phyloP scores from a whole-genome alignment of 2,888 invertebrate species.

The Tanaodytes sp. region DNA sequence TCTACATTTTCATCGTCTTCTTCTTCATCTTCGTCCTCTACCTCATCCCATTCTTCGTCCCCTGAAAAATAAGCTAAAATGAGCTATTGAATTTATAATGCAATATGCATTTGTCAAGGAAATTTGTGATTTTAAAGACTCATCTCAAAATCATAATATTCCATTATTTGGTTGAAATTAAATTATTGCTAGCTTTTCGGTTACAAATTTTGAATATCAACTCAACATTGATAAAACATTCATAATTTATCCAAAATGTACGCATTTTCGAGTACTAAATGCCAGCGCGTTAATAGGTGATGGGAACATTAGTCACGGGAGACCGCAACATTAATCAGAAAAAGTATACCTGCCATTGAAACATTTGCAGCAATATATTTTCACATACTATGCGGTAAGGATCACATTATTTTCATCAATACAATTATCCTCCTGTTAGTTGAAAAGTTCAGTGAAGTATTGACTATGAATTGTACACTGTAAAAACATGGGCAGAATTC shows the following conservation, averaged over 20 bases:
- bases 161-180: too few relatives aligned
- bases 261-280: conserved; percentile 30
- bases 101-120: conserved; percentile 44
- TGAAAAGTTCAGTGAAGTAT: too few relatives aligned
- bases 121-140: conserved; percentile 32
- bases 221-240: too few relatives aligned
- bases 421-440: too few relatives aligned
- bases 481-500: too few relatives aligned
- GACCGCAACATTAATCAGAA: conserved; percentile 63
- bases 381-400: too few relatives aligned
- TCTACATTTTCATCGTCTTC: conserved; percentile 68
- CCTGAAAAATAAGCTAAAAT: conserved; percentile 59
- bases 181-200: too few relatives aligned
- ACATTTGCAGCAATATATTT: background rate
- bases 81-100: conserved; percentile 47
- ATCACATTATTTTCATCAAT: too few relatives aligned
- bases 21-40: conserved; percentile 63
- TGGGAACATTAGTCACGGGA: conserved; percentile 60
- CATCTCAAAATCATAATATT: too few relatives aligned
- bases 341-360: conserved; percentile 59
- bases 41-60: conserved; percentile 69
- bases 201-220: too few relatives aligned
- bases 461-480: too few relatives aligned
- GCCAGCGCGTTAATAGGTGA: conserved; percentile 35
- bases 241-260: conserved; percentile 27